A percentile compares a stretch with the other conserved stretches of the same genome.
phyloP scores from a whole-genome alignment of 2,797 vertebrate genomes.

The Anguilla anguilla region DNA sequence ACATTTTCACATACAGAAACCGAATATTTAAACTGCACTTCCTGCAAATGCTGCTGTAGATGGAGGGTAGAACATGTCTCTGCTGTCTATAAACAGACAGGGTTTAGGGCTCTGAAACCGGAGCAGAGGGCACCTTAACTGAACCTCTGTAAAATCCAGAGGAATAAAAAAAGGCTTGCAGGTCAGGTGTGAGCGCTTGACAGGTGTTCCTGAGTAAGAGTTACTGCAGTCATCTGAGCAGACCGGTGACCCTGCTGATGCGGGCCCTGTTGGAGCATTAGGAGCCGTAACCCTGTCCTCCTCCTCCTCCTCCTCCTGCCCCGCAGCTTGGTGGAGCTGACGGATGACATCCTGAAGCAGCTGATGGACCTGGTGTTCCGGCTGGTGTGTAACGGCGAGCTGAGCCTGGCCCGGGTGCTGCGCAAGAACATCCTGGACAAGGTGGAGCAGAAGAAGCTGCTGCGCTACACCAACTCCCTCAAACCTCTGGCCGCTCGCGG shows the following conservation, averaged over 20 bases:
- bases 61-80: not conserved
- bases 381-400: conserved; percentile 91
- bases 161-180: not conserved
- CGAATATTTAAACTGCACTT: not conserved
- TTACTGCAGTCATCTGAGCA: not conserved
- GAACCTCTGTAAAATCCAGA: not conserved
- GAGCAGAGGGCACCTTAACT: not conserved
- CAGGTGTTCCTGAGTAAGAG: not conserved
- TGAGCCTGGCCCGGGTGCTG: conserved; percentile 92
- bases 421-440: conserved; percentile 97
- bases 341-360: conserved; percentile 93
- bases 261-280: not conserved
- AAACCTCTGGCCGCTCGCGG: conserved; percentile 91
- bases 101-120: not conserved
- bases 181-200: not conserved
- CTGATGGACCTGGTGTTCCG: conserved; percentile 96
- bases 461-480: conserved; percentile 85
- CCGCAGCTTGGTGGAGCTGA: conserved; percentile 90
- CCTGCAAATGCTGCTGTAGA: not conserved
- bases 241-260: not conserved
- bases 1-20: not conserved
- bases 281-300: not conserved
- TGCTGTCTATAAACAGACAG: not conserved
- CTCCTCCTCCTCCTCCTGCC: not conserved
- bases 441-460: conserved; percentile 91